Percentiles rank a stretch among this genome's conserved stretches.
Evolutionary conservation across 2,797 vertebrate species (phyloP).

Genomic region (Denticeps clupeoides): DNA sequence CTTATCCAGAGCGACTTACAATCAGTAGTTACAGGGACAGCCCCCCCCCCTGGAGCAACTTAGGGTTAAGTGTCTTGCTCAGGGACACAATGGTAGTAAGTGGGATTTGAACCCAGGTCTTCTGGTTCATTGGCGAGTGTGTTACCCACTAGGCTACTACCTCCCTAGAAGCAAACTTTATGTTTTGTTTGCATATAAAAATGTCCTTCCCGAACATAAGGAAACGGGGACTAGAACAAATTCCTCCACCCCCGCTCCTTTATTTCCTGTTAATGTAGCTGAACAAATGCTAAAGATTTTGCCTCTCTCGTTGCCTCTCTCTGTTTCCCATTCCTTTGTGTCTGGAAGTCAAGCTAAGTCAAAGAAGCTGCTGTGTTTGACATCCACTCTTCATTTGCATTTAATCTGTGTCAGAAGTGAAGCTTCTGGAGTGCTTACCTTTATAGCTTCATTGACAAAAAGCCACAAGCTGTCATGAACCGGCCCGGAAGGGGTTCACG

Average conservation of each 20-base stretch:
- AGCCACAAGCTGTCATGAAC: too few species aligned
- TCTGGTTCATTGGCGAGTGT: too few species aligned
- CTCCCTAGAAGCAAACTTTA: too few species aligned
- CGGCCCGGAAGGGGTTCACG: too few species aligned
- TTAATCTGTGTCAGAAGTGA: conserved; percentile 55
- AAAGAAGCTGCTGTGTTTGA: conserved; percentile 36
- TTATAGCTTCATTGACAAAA: conserved; percentile 50
- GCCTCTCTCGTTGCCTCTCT: not conserved
- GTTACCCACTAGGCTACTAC: too few species aligned
- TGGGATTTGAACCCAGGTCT: too few species aligned
- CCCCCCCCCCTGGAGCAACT: too few species aligned
- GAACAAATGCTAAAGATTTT: conserved; percentile 27
- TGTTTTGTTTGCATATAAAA: conserved; percentile 45
- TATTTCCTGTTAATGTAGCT: conserved; percentile 26
- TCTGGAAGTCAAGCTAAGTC: not conserved
- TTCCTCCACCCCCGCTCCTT: conserved; percentile 21
- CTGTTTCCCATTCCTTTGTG: not conserved
- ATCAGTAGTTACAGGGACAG: too few species aligned
- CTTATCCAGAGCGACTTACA: too few species aligned
- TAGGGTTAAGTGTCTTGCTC: too few species aligned
- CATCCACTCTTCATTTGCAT: conserved; percentile 52
- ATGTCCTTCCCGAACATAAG: conserved; percentile 48
- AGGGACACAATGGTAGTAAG: too few species aligned
- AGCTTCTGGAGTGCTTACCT: conserved; percentile 58
- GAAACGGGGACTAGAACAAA: conserved; percentile 36